Evolutionary conservation across 2,113 vertebrate species (phyloP), one percentile per base, ranked within the genome.

Genomic region (Rissa tridactyla): DNA sequence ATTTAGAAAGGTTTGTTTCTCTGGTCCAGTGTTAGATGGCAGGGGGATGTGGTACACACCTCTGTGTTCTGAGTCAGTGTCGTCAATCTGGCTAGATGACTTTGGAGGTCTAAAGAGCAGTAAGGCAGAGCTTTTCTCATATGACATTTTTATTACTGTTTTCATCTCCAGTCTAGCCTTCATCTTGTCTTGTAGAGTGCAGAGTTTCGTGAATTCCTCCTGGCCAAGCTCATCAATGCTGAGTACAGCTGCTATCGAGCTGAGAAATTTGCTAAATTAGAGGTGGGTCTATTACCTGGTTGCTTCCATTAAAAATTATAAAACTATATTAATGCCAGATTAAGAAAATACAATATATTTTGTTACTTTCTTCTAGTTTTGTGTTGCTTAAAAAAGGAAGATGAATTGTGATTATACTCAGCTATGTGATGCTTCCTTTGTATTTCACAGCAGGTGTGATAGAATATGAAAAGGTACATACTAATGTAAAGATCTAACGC

Each of bases 141-240:
- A 16, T 25, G 44, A 10, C 76, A 10, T n/a, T 73, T 69, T 69
- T 83, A 18, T 26, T 57, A 22, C 51, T 54, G 79, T 69, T 57
- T 96, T 76, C 44, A 18, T 88, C 42, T 54, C 44, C 30, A 80
- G 22, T 55, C 25, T 52, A 29, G 15, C 68, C 40, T 92, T 84
- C 62, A 38, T 94, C 79, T 69, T 89, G 62, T 86, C 44, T 89
- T 70, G 32, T 68, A 99, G 99, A 96, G 86, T 69, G 96, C 96
- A n/a, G 97, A 98, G 71, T 97, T 99, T 64, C 98, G 98, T 84
- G 98, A 99, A 90, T 99, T 99, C 95, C 98, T 99, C 27, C 97
- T 99, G 85, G 98, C 98, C 80, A 99, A 99, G 94, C 98, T 99
- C 81, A 99, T 99, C 97, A 99, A 99, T 7, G 99, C 99, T 5